These are phyloP conservation scores for Drosophila seclusa DNA, from an alignment of 2,888 invertebrate species.

Conservation along the genomic window DNA sequence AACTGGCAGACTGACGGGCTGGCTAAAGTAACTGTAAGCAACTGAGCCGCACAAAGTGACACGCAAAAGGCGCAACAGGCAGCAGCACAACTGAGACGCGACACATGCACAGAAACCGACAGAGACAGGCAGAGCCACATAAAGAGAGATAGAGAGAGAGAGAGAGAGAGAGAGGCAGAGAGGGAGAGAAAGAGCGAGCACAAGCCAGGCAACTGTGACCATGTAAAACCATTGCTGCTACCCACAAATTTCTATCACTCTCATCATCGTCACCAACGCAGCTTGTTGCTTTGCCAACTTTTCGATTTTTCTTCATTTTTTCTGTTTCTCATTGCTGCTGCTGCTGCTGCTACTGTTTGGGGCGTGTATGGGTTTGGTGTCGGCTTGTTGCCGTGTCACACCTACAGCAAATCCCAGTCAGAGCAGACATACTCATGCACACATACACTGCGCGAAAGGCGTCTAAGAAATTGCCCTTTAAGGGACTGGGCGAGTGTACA, in stretches of 20 bases:
- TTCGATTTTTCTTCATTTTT: constrained; percentile 29
- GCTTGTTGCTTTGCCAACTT: constrained; percentile 79
- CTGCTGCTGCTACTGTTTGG: not conserved
- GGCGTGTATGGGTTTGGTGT: not conserved
- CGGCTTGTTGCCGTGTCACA: constrained; percentile 38
- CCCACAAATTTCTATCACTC: constrained; percentile 45
- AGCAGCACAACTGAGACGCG: constrained; percentile 23
- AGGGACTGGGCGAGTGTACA: not conserved
- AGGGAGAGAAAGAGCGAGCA: not conserved
- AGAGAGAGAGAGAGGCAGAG: not conserved
- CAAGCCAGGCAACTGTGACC: constrained; percentile 51
- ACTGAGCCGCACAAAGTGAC: constrained; percentile 58
- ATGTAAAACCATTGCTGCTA: constrained; percentile 34
- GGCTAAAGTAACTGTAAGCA: constrained; percentile 59
- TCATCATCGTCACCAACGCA: constrained; percentile 68
- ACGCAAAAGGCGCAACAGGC: constrained; percentile 80
- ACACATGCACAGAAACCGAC: constrained; percentile 9
- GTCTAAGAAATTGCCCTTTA: constrained; percentile 7
- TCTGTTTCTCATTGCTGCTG: not conserved
- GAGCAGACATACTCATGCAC: constrained; percentile 11
- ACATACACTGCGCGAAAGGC: constrained; percentile 23
- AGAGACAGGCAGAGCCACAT: not conserved
- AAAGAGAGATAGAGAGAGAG: not conserved
- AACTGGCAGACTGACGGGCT: constrained; percentile 11
- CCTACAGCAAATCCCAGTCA: constrained; percentile 36